Evolutionary conservation across 2,797 vertebrate species (phyloP).

Genomic region (Sus cebifrons): DNA sequence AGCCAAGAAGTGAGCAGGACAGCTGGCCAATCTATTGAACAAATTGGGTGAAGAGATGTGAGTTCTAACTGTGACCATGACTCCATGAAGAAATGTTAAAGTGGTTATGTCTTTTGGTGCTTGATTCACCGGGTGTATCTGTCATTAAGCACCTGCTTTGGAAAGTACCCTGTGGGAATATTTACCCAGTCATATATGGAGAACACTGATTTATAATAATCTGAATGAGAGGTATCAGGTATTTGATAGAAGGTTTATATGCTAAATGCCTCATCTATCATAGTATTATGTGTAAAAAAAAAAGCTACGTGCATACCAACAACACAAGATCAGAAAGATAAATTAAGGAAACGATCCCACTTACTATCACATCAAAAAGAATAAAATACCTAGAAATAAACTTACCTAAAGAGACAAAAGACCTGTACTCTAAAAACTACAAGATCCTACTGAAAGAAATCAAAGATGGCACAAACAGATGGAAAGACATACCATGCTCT

Average conservation of each 20-base stretch:
- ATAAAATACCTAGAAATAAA: too few species aligned
- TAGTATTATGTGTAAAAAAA: neutral
- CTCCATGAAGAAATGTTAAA: neutral
- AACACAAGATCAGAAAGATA: too few species aligned
- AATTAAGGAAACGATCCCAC: too few species aligned
- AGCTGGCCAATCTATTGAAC: neutral
- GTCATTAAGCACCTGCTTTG: neutral
- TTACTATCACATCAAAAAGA: too few species aligned
- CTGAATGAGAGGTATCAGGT: conserved; percentile 8
- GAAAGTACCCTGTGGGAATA: conserved; percentile 23
- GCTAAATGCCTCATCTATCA: neutral
- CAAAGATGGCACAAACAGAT: too few species aligned
- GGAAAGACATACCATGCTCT: too few species aligned
- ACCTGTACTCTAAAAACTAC: too few species aligned
- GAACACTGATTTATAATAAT: conserved; percentile 24
- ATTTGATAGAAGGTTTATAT: neutral
- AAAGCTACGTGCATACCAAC: neutral
- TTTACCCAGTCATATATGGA: conserved; percentile 41
- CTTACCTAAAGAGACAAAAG: too few species aligned
- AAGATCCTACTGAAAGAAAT: too few species aligned
- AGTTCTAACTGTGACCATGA: neutral
- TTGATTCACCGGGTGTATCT: neutral
- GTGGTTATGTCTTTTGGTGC: conserved; percentile 7
- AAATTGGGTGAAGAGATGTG: neutral
- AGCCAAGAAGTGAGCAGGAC: neutral